phyloP scores from a whole-genome alignment of 2,113 vertebrate genomes.

The Lophochroa leadbeateri region DNA sequence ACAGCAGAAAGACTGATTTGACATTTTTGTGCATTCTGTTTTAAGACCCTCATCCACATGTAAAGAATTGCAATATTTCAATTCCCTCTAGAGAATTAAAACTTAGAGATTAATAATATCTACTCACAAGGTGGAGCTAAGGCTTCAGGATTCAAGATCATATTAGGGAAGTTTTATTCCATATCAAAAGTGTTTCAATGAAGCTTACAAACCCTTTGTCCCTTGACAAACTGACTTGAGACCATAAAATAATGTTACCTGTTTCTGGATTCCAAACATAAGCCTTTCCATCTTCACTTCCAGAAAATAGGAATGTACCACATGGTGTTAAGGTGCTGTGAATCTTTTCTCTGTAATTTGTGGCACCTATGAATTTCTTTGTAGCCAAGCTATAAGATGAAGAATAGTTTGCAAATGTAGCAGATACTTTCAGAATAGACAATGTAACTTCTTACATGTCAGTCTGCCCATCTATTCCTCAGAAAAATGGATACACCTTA shows the following conservation, averaged over 20 bases:
- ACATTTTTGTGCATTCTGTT: background rate
- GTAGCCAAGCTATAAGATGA: slow-evolving; percentile 80
- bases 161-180: background rate
- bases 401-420: background rate
- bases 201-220: background rate
- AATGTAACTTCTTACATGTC: background rate
- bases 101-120: background rate
- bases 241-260: slow-evolving; percentile 75
- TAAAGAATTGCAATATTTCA: background rate
- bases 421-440: background rate
- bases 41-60: background rate
- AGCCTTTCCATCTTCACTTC: slow-evolving; percentile 93
- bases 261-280: slow-evolving; percentile 98
- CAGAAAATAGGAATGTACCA: slow-evolving; percentile 92
- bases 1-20: background rate
- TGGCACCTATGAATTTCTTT: slow-evolving; percentile 91
- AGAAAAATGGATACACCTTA: background rate
- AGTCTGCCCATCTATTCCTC: background rate
- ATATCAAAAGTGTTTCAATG: background rate
- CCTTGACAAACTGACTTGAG: background rate
- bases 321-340: slow-evolving; percentile 92
- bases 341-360: slow-evolving; percentile 93
- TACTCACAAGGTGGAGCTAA: background rate
- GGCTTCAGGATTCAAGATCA: background rate
- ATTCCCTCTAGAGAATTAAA: background rate